Percentiles rank a stretch among this genome's conserved stretches.
phyloP scores from a whole-genome alignment of 1,140 invertebrate species.

The Papilio machaon region DNA sequence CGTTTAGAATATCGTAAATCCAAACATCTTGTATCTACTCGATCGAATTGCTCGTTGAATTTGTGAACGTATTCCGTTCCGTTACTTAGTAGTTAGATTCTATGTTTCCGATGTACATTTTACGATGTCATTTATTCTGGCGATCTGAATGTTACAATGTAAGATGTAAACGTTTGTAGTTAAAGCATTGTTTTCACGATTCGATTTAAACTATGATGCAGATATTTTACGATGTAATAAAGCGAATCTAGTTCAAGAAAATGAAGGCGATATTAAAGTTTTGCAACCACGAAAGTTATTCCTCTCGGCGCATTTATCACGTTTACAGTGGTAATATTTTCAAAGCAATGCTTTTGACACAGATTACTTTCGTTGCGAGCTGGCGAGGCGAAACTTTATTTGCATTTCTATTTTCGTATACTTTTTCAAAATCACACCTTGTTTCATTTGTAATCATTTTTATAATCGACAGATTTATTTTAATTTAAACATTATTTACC shows the following conservation, averaged over 20 bases:
- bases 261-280: constrained; percentile 61
- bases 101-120: constrained; percentile 30
- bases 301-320: constrained; percentile 62
- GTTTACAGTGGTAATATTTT: constrained; percentile 71
- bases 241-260: constrained; percentile 53
- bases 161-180: constrained; percentile 37
- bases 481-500: too few relatives aligned
- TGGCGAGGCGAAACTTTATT: constrained; percentile 58
- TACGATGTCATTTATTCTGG: constrained; percentile 27
- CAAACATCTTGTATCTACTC: constrained; percentile 55
- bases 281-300: constrained; percentile 62
- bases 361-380: constrained; percentile 69
- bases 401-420: constrained; percentile 45
- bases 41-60: constrained; percentile 49
- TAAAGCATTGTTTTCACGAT: constrained; percentile 39
- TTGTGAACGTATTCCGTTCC: constrained; percentile 41
- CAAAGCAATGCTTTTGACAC: constrained; percentile 66
- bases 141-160: constrained; percentile 27
- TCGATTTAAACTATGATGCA: constrained; percentile 29
- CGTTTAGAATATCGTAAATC: constrained; percentile 62
- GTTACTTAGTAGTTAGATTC: constrained; percentile 35
- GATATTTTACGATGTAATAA: constrained; percentile 47
- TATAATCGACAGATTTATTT: background rate
- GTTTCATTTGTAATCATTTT: background rate
- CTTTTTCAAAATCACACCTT: constrained; percentile 34